A percentile compares a stretch with the other conserved stretches of the same genome.
Evolutionary conservation across 1,140 invertebrate species (phyloP).

Genomic region (Drosophila guanche): DNA sequence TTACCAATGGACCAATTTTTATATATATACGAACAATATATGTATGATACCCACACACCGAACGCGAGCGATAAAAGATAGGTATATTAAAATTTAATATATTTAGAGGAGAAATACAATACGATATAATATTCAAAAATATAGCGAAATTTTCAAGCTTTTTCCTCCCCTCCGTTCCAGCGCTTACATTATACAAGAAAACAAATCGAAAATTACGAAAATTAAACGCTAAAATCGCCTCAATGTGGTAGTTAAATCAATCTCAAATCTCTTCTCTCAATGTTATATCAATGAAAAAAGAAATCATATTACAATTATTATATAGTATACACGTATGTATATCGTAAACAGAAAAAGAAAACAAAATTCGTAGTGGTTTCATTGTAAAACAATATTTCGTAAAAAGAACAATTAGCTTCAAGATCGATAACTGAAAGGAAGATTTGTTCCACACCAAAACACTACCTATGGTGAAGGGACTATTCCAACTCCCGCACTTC

Average conservation of each 20-base stretch:
- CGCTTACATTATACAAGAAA: slow-evolving; percentile 42
- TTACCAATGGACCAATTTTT: slow-evolving; percentile 81
- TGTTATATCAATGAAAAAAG: slow-evolving; percentile 67
- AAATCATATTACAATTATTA: slow-evolving; percentile 54
- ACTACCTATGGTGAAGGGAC: neutral
- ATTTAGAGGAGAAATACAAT: slow-evolving; percentile 1
- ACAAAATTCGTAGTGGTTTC: slow-evolving; percentile 81
- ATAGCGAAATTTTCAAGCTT: slow-evolving; percentile 80
- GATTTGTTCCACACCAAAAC: no score
- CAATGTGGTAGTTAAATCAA: slow-evolving; percentile 82
- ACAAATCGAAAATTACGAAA: slow-evolving; percentile 21
- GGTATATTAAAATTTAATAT: slow-evolving; percentile 31
- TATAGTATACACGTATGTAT: slow-evolving; percentile 31
- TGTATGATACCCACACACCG: slow-evolving; percentile 53
- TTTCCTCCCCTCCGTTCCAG: slow-evolving; percentile 53
- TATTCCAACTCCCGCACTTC: slow-evolving; percentile 39
- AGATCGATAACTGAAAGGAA: slow-evolving; percentile 34
- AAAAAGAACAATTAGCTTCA: slow-evolving; percentile 57
- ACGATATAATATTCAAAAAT: slow-evolving; percentile 53
- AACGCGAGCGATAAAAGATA: slow-evolving; percentile 36
- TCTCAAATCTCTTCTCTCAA: slow-evolving; percentile 77
- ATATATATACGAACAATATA: slow-evolving; percentile 49
- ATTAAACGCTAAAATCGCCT: slow-evolving; percentile 61
- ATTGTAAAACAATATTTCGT: slow-evolving; percentile 81
- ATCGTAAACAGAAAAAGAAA: slow-evolving; percentile 44